Evolutionary conservation across 2,113 vertebrate genomes (phyloP), one percentile per base, ranked within the genome.

Genomic region (Noturus placidus): DNA sequence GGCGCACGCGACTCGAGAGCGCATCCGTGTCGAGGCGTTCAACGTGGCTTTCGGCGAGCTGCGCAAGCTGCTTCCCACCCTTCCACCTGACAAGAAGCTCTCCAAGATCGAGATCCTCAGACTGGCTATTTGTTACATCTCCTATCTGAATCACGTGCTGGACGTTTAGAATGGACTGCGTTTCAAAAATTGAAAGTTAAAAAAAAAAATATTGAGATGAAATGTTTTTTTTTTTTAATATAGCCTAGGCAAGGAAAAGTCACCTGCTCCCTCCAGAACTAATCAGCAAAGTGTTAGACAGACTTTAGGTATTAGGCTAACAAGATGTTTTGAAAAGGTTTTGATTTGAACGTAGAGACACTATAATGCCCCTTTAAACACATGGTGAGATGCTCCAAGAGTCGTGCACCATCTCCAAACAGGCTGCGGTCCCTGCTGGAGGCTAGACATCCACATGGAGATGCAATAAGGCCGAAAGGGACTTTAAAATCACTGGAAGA

Each of bases 61-160:
- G 72, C 93, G 95, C 2, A 94, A 93, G 54, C 93, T 96, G 57
- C 94, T 97, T n/a, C 96, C 96, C 76, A 97, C 96, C 4, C 91
- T 96, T 59, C 96, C 96, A 0, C 96, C 96, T 0, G 96, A 97
- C 92, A 96, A 96, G 92, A 97, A 97, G 91, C 94, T 96, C 50
- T 96, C 95, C 92, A 96, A 96, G 93, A 97, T 96, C 87, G 96
- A 96, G 90, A 96, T 96, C 89, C 94, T 97, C 85, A 96, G 96
- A 92, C 94, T 97, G 92, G 96, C 96, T 46, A 97, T 97, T 86
- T 96, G 96, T 91, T 97, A 97, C 93, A 97, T 97, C 91, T 97
- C 96, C 69, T 97, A 97, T 92, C 95, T 97, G 81, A 96, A 97
- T 90, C 96, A 97, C 87, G 96, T 97, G 85, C 54, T 97, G 94